A percentile compares a stretch with the other conserved stretches of the same genome.
Evolutionary conservation across 2,797 vertebrate species (phyloP).

Genomic region (Hypotaenidia philippensis): DNA sequence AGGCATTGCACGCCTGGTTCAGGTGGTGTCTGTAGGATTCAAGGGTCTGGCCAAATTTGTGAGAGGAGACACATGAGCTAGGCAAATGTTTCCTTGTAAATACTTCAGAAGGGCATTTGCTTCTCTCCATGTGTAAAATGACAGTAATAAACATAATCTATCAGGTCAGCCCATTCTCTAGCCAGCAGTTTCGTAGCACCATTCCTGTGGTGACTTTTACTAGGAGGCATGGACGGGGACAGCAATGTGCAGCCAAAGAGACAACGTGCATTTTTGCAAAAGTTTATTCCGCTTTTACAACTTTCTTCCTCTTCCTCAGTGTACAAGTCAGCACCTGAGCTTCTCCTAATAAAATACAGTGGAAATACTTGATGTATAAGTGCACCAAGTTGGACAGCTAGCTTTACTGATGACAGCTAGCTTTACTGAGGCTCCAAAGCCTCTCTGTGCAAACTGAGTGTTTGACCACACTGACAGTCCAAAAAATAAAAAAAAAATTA

Average conservation of each 20-base stretch:
- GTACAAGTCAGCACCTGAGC: neutral
- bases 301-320: neutral
- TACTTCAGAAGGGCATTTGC: neutral
- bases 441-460: neutral
- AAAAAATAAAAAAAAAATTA: neutral
- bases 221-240: neutral
- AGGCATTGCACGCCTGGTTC: neutral
- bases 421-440: neutral
- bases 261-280: neutral
- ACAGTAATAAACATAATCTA: accelerated
- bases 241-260: neutral
- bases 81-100: neutral
- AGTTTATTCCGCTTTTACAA: neutral
- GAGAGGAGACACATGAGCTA: neutral
- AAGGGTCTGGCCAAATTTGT: neutral
- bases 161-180: neutral
- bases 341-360: neutral
- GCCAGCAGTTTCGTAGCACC: neutral
- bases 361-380: neutral
- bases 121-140: neutral
- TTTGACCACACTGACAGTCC: neutral
- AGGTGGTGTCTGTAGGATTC: neutral
- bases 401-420: neutral
- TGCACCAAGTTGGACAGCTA: neutral
- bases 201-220: neutral